Evolutionary conservation across 64 coral and sea anemone species (phyloP).

Genomic region (Stylophora pistillata): DNA sequence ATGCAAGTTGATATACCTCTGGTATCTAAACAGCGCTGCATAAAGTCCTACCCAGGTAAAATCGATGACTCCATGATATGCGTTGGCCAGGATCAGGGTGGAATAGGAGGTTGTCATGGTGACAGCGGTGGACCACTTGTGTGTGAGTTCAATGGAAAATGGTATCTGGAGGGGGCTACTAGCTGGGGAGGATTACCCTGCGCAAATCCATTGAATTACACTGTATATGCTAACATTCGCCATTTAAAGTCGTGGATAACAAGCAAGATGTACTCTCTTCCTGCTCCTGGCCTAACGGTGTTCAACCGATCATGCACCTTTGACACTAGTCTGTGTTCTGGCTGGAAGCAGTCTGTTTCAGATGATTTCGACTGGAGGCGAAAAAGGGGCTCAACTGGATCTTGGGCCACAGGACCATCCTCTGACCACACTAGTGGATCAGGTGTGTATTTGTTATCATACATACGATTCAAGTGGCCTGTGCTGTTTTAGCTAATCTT

Average conservation of each 20-base stretch:
- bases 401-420: conserved; percentile 49
- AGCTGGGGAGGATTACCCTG: conserved; percentile 27
- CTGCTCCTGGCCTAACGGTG: not conserved
- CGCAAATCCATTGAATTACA: conserved; percentile 6
- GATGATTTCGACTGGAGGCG: conserved; percentile 82
- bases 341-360: conserved; percentile 24
- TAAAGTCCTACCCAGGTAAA: conserved; percentile 10
- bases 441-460: not conserved
- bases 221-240: conserved; percentile 38
- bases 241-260: conserved; percentile 41
- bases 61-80: conserved; percentile 40
- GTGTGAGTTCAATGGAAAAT: conserved; percentile 42
- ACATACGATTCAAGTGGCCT: not conserved
- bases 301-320: conserved; percentile 43
- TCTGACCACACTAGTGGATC: conserved; percentile 51
- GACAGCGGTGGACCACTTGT: conserved; percentile 62
- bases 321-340: conserved; percentile 60
- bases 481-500: not conserved
- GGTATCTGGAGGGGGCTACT: conserved; percentile 56
- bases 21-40: conserved; percentile 25
- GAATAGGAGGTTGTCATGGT: conserved; percentile 33
- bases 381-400: conserved; percentile 55
- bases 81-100: not conserved
- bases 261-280: not conserved
- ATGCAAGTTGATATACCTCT: conserved; percentile 65